Evolutionary conservation across 2,888 invertebrate genomes (phyloP).

Genomic region (Dolichopus griseipennis): DNA sequence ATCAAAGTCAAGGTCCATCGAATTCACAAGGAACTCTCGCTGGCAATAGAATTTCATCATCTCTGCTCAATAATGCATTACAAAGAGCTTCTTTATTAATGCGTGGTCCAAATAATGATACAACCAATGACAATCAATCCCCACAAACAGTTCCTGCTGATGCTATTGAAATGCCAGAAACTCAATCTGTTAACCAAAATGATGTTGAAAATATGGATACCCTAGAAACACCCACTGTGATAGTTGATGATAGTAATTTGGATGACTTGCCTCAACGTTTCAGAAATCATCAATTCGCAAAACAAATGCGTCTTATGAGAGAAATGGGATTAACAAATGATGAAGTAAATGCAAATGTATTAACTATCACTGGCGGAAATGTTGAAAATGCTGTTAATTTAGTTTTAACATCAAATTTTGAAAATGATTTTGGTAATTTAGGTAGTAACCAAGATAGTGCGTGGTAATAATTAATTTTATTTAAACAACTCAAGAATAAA

Average conservation of each 20-base stretch:
- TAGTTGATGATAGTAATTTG: constrained; percentile 22
- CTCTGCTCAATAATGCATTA: constrained; percentile 72
- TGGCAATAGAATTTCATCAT: constrained; percentile 52
- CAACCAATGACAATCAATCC: neutral
- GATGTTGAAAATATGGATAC: constrained; percentile 27
- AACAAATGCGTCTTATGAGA: constrained; percentile 69
- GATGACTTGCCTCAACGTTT: constrained; percentile 32
- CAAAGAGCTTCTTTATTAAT: constrained; percentile 52
- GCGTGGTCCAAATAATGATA: constrained; percentile 17
- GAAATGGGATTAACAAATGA: constrained; percentile 87
- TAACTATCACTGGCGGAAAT: constrained; percentile 69
- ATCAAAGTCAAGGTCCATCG: constrained; percentile 10
- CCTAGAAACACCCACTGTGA: constrained; percentile 20
- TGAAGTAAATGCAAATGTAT: constrained; percentile 71
- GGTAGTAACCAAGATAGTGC: neutral
- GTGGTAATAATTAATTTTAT: neutral
- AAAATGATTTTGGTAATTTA: neutral
- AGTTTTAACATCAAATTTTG: constrained; percentile 49
- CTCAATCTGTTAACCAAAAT: neutral
- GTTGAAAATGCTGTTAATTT: constrained; percentile 86
- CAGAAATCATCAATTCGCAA: constrained; percentile 40
- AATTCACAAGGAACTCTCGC: constrained; percentile 14
- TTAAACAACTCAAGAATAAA: too few species aligned
- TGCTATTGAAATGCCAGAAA: neutral
- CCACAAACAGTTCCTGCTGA: constrained; percentile 23